Evolutionary conservation across 2,888 invertebrate genomes (phyloP), one percentile per base, ranked within the genome.

Genomic region (Melanophora roralis): DNA sequence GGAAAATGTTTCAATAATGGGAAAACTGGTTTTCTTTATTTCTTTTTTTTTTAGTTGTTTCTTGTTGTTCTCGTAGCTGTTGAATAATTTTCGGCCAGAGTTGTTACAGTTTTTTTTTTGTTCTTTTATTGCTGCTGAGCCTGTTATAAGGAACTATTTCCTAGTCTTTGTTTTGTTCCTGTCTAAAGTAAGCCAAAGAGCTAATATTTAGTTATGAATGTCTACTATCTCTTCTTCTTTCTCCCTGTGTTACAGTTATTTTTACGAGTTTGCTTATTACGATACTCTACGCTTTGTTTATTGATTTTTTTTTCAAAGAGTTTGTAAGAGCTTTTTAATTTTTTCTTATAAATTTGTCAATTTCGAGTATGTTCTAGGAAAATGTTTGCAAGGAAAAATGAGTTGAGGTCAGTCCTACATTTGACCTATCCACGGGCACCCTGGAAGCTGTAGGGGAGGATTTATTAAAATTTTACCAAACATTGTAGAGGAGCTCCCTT

Each of bases 1-100:
- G 62, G 45, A 72, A 72, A 72, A 53, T 64, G 43, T 64, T 72
- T 72, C 9, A 64, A 72, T 53, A 72, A 72, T 72, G 62, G 60
- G 6, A 73, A 73, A 75, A 75, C 75, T 53, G 75, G 75, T 75
- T 75, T 51, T 53, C 40, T 65, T 49, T 8, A 12, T 49, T 32
- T 38, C 19, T 23, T 49, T 49, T 59, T 59, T 49, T 49, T 59
- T 59, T 27, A 59, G 23, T 59, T 43, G 40, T 59, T 59, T 55
- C 19, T 38, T 21, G 3, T 19, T 12, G 12, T 27, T 55, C 14
- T 51, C 51, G 9, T 21, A 2, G 47, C 9, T 23, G 23, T n/a
- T 57, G 14, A 12, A 21, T 16, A 34, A 51, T 75, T 75, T 75
- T 75, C 38, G 75, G 75, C 60, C 67, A 75, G 67, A 68, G 53